These are phyloP conservation scores for Drosophila parthenogenetica DNA, from an alignment of 2,888 invertebrate species.

Conservation along the genomic window DNA sequence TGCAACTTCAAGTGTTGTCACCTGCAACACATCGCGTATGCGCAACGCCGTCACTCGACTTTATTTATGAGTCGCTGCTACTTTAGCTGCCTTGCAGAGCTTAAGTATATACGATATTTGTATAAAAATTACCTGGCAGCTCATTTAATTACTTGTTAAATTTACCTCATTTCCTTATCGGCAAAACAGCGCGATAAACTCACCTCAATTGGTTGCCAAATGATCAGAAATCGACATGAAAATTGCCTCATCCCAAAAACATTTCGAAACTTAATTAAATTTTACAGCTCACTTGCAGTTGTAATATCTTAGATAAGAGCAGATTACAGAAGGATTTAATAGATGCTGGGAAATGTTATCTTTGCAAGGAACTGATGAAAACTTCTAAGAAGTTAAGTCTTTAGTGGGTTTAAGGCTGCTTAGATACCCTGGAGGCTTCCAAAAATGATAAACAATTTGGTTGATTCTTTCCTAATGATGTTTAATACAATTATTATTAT, in stretches of 20 bases:
- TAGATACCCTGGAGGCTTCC: no score
- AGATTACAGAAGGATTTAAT: neutral
- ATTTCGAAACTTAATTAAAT: conserved; percentile 27
- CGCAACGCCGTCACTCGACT: conserved; percentile 56
- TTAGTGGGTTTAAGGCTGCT: no score
- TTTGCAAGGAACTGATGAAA: neutral
- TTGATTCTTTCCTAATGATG: no score
- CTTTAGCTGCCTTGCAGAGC: conserved; percentile 53
- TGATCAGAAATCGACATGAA: conserved; percentile 37
- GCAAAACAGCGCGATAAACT: conserved; percentile 32
- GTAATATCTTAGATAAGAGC: conserved; percentile 29
- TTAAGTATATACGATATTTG: conserved; percentile 4
- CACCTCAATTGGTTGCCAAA: conserved; percentile 30
- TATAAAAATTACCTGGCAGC: conserved; percentile 14
- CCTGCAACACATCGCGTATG: conserved; percentile 58
- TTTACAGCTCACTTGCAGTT: conserved; percentile 18
- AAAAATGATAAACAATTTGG: no score
- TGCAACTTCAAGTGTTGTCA: conserved; percentile 45
- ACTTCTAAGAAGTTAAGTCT: neutral
- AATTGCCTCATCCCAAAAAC: conserved; percentile 20
- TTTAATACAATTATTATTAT: no score
- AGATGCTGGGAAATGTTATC: conserved; percentile 4
- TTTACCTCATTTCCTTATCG: conserved; percentile 59
- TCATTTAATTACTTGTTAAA: conserved; percentile 58
- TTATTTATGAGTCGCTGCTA: conserved; percentile 56